Percentiles rank a stretch among this genome's conserved stretches.
Conservation (phyloP, 2,888 invertebrate species). For the Drosophila koepferae region DNA sequence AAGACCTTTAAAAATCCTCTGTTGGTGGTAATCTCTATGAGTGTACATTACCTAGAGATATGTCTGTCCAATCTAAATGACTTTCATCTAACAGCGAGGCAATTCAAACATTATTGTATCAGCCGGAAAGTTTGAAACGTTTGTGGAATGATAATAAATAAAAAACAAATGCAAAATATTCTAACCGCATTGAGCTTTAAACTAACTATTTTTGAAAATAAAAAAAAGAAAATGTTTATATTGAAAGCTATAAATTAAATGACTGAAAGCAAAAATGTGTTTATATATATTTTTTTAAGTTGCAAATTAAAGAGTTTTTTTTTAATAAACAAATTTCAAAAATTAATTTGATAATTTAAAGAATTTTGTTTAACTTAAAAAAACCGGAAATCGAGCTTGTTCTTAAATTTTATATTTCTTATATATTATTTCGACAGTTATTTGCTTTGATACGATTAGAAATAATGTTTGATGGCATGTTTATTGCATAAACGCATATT, state of each 20-base stretch:
- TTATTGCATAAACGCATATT: background rate
- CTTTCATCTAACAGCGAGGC: conserved; percentile 4
- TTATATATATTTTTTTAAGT: no score
- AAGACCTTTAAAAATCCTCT: conserved; percentile 50
- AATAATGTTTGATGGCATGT: background rate
- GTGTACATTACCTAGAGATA: background rate
- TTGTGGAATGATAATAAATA: conserved; percentile 3
- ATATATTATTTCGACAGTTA: background rate
- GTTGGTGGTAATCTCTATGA: conserved; percentile 28
- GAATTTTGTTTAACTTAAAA: no score
- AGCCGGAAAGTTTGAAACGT: background rate
- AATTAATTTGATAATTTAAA: no score
- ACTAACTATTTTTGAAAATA: conserved; percentile 2
- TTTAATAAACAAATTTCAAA: no score
- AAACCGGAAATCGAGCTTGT: no score
- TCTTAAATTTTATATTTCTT: background rate
- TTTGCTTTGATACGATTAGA: background rate
- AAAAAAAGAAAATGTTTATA: background rate
- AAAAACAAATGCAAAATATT: no score
- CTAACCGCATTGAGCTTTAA: background rate
- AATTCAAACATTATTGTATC: background rate
- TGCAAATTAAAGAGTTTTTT: no score
- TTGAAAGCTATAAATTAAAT: background rate
- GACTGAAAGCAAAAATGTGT: background rate
- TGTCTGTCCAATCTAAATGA: conserved; percentile 7